These are phyloP conservation scores for Syngnathus floridae DNA, from an alignment of 2,113 vertebrate genomes.

Conservation along the genomic window DNA sequence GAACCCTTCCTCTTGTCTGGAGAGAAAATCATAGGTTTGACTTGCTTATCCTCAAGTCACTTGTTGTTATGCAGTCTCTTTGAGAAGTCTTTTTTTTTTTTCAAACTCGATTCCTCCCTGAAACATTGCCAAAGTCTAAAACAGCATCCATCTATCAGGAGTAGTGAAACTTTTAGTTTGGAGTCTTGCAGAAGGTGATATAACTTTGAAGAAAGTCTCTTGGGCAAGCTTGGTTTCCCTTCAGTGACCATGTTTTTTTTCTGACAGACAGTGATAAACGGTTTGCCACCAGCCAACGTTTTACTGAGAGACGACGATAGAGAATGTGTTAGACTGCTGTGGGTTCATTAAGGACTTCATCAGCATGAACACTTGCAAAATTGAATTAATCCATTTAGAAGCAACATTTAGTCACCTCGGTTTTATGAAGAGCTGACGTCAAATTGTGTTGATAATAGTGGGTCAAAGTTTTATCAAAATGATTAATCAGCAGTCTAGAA, in stretches of 20 bases:
- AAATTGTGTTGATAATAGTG: background rate
- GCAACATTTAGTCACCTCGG: background rate
- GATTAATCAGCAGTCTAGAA: background rate
- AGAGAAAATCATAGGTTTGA: constrained; percentile 26
- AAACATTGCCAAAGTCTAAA: constrained; percentile 8
- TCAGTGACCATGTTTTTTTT: constrained; percentile 34
- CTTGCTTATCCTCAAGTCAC: background rate
- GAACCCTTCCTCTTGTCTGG: constrained; percentile 9
- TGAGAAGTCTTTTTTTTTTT: constrained; percentile 6
- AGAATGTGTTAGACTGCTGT: background rate
- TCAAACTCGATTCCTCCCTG: background rate
- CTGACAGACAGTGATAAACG: constrained; percentile 56
- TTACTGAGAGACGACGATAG: constrained; percentile 39
- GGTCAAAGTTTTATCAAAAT: background rate
- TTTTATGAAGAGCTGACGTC: background rate
- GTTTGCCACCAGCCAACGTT: constrained; percentile 7
- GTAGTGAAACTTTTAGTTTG: constrained; percentile 14
- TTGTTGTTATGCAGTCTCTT: constrained; percentile 6
- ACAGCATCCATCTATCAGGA: constrained; percentile 6
- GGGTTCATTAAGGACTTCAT: constrained; percentile 32
- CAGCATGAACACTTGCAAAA: constrained; percentile 30
- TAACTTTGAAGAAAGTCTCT: constrained; percentile 18
- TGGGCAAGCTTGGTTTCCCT: constrained; percentile 38
- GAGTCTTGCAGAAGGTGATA: constrained; percentile 42
- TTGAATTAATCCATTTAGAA: constrained; percentile 17